Base-by-base conservation (phyloP, 2,113 vertebrate genomes). In the Numenius arquata region DNA sequence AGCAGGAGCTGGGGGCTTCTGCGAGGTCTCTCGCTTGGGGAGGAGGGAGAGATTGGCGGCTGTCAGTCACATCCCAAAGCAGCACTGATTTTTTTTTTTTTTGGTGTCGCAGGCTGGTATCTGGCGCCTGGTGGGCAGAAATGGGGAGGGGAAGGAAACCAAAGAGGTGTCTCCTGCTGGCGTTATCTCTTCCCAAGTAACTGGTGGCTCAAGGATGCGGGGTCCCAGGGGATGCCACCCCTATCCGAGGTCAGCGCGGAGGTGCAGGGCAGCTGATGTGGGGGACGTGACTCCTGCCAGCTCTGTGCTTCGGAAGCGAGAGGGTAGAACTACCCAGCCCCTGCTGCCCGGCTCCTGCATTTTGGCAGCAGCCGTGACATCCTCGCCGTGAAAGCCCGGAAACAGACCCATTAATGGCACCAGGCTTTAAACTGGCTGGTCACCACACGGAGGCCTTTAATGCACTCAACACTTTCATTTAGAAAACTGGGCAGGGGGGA, bases 241-340 rank as follows among this genome's bases (percentile, higher is more conserved):
- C 4, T 1, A 2, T 3, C 12, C 5, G 27, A 16, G 55, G 38
- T 23, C 13, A 15, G n/a, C 0, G 53, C 56, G 7, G 48, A 10
- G 67, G 7, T 15, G 40, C 36, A 5, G 84, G 48, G 53, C 53
- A 55, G 3, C 55, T 9, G 6, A 5, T 30, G 52, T 6, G 9
- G 34, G 34, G 23, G 4, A 8, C 0, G 3, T 36, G 19, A 8
- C 53, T 73, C 85, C 77, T 19, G 48, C 43, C 48, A 36, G 63
- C 48, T 38, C 67, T 2, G 0, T 5, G n/a, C 74, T 71, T 30
- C 36, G 4, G 45, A 30, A 74, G 7, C 23, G 2, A 6, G 43
- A 29, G 70, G 61, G 7, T n/a, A 2, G 65, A 20, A 6, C 17
- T 4, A 0, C 62, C 43, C 63, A 17, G 52, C 58, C 45, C 73